Percentiles rank a stretch among this genome's conserved stretches.
Conservation (phyloP, 2,113 vertebrate species). For the Oncorhynchus kisutch region DNA sequence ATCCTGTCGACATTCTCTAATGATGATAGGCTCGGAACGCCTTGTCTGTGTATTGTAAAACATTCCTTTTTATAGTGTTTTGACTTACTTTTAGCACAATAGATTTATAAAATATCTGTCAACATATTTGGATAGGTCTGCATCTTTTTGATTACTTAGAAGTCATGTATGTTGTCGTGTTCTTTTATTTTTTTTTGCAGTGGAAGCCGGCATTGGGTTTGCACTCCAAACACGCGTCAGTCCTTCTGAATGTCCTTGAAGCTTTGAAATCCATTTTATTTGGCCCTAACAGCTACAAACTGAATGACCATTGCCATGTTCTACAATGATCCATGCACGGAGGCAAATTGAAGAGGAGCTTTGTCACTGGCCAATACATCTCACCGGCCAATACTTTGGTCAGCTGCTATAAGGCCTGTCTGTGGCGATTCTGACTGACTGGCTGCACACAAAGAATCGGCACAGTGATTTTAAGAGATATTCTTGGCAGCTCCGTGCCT, state of each 20-base stretch:
- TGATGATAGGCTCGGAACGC: neutral
- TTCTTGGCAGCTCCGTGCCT: slow-evolving; percentile 39
- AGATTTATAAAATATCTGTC: slow-evolving; percentile 58
- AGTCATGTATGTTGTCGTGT: slow-evolving; percentile 44
- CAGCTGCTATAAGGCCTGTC: neutral
- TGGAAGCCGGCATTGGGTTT: slow-evolving; percentile 37
- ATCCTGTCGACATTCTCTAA: slow-evolving; percentile 13
- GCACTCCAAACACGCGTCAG: slow-evolving; percentile 44
- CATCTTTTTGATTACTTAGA: slow-evolving; percentile 44
- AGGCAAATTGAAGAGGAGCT: slow-evolving; percentile 34
- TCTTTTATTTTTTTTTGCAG: slow-evolving; percentile 31
- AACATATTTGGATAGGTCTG: slow-evolving; percentile 48
- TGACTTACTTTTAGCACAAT: slow-evolving; percentile 28
- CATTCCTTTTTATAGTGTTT: slow-evolving; percentile 30
- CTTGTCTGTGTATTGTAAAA: neutral
- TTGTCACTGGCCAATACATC: slow-evolving; percentile 19
- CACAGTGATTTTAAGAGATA: slow-evolving; percentile 15
- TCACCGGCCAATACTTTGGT: slow-evolving; percentile 20
- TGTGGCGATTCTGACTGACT: slow-evolving; percentile 10
- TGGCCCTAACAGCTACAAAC: slow-evolving; percentile 30
- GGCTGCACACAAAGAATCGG: neutral
- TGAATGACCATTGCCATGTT: slow-evolving; percentile 39
- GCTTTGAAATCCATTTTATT: slow-evolving; percentile 21
- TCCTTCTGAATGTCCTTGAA: slow-evolving; percentile 35
- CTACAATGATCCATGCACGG: neutral